Evolutionary conservation across 2,888 invertebrate species (phyloP).

Genomic region (Polymixis lichenea): DNA sequence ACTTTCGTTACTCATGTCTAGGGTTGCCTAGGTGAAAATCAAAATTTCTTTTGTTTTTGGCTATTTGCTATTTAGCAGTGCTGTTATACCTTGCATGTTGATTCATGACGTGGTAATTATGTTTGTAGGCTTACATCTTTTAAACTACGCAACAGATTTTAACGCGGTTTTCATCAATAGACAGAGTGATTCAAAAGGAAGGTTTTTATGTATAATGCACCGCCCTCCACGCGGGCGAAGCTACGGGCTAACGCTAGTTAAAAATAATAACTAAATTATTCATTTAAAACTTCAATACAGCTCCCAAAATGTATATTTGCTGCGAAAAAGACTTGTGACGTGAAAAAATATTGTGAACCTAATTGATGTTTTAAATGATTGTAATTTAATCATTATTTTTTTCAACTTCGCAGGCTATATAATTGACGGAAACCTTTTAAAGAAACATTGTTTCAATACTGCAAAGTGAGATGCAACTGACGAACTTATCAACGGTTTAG

Average conservation of each 20-base stretch:
- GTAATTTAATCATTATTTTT: not conserved
- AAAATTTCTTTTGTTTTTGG: not conserved
- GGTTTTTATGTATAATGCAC: too few relatives aligned
- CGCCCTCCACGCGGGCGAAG: too few relatives aligned
- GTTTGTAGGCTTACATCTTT: too few relatives aligned
- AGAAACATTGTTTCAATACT: not conserved
- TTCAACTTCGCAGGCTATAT: not conserved
- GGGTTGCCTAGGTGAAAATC: not conserved
- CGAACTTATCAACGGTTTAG: not conserved
- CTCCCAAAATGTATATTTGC: not conserved
- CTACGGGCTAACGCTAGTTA: too few relatives aligned
- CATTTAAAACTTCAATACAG: not conserved
- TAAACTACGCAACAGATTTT: too few relatives aligned
- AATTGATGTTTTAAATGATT: not conserved
- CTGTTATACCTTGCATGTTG: not conserved
- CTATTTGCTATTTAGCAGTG: not conserved
- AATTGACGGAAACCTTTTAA: not conserved
- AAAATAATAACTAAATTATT: not conserved
- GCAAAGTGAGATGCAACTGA: not conserved
- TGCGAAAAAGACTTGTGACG: too few relatives aligned
- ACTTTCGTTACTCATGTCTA: not conserved
- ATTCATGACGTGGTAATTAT: not conserved
- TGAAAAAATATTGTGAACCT: too few relatives aligned
- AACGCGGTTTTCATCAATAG: too few relatives aligned
- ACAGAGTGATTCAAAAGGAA: too few relatives aligned